Evolutionary conservation across 2,888 invertebrate genomes (phyloP).

Genomic region (Sesia apiformis): DNA sequence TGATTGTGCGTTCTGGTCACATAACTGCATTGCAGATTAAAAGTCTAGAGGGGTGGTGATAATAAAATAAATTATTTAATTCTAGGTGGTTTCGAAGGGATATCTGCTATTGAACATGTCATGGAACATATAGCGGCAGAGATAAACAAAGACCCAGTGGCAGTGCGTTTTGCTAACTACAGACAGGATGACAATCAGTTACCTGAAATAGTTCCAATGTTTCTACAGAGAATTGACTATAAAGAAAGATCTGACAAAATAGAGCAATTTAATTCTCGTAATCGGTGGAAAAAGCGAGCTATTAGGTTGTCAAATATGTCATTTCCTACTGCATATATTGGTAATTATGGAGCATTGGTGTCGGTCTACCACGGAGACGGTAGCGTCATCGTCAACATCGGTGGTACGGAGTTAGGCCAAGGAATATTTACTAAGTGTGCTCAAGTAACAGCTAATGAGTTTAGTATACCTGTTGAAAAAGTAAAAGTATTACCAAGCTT

Average conservation of each 20-base stretch:
- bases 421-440: conserved; percentile 81
- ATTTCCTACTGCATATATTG: conserved; percentile 55
- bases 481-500: conserved; percentile 78
- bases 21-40: too few species aligned
- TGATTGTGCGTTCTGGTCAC: too few species aligned
- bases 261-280: conserved; percentile 67
- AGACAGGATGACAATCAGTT: conserved; percentile 28
- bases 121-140: conserved; percentile 75
- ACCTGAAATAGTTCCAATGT: conserved; percentile 21
- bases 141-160: conserved; percentile 62
- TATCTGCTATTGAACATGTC: conserved; percentile 66
- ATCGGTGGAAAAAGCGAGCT: conserved; percentile 82
- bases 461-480: conserved; percentile 76
- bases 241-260: conserved; percentile 50
- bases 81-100: conserved; percentile 56
- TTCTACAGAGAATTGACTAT: conserved; percentile 45
- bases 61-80: conserved; percentile 4
- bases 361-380: conserved; percentile 77
- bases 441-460: conserved; percentile 77
- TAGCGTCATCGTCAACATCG: conserved; percentile 76
- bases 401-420: conserved; percentile 81
- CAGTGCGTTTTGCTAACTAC: conserved; percentile 61
- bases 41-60: too few species aligned
- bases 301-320: conserved; percentile 74
- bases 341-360: conserved; percentile 59